These are phyloP conservation scores for Corydoras sp. DNA, from an alignment of 2,113 vertebrate genomes.

Conservation along the genomic window DNA sequence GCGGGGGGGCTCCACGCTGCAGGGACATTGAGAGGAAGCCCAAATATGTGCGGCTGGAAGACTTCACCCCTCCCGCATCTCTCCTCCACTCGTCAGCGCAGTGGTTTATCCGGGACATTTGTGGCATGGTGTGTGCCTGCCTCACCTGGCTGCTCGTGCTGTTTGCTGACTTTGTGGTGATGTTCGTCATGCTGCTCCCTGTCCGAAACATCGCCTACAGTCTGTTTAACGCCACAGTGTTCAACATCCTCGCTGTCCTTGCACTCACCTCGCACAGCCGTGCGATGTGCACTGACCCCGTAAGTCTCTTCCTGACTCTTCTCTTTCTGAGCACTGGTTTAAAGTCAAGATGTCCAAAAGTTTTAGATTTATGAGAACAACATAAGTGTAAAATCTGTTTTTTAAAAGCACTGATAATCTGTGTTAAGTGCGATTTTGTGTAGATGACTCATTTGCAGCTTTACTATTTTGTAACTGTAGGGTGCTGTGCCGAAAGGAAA, in stretches of 20 bases:
- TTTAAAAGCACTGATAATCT: background rate
- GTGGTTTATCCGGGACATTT: conserved; percentile 97
- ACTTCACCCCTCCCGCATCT: conserved; percentile 82
- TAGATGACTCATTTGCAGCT: background rate
- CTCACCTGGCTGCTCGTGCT: conserved; percentile 96
- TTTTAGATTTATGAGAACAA: background rate
- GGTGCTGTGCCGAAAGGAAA: conserved; percentile 97
- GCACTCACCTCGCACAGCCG: conserved; percentile 89
- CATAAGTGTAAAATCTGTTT: background rate
- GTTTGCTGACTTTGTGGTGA: conserved; percentile 94
- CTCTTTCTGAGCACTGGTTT: no score
- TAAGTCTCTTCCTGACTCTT: conserved; percentile 60
- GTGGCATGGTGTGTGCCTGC: conserved; percentile 87
- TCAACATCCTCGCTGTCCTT: conserved; percentile 87
- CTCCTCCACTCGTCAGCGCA: conserved; percentile 56
- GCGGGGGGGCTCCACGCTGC: conserved; percentile 76
- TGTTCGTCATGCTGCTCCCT: conserved; percentile 92
- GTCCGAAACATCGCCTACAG: conserved; percentile 81
- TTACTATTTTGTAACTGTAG: conserved; percentile 52
- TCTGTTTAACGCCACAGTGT: conserved; percentile 82
- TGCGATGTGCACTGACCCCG: conserved; percentile 97
- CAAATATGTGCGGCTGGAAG: conserved; percentile 87
- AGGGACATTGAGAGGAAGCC: conserved; percentile 94
- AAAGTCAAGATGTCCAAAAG: background rate
- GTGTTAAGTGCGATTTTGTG: no score